Evolutionary conservation across 2,888 invertebrate species (phyloP), one percentile per base, ranked within the genome.

Genomic region (Cataglyphis albicans): DNA sequence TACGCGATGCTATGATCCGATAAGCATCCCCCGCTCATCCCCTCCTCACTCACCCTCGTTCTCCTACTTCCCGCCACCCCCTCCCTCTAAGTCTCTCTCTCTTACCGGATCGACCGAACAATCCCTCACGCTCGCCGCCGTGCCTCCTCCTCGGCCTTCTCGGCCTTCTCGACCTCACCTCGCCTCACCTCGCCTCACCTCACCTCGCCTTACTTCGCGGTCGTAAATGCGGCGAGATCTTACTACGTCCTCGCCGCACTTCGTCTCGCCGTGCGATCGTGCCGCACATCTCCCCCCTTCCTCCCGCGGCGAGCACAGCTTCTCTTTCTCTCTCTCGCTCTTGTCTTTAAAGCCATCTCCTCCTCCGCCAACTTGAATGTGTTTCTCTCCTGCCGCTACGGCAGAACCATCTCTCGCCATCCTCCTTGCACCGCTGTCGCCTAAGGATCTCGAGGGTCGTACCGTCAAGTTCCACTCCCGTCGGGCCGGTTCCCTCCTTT

Each of bases 1-100:
- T 88, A 90, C 87, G 89, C 91, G 93, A 93, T 92, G 87, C 91
- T 91, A 91, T 89, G 89, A 91, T 91, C 92, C 92, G 93, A 93
- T 92, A 92, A 92, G 88, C 85, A 86, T 74, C 78, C 85, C 86
- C 88, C 88, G 85, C 78, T 83, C 81, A 73, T 74, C 75, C 87
- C 82, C 86, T 82, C 82, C 70, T 0, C 32, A 18, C 57, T 25
- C 87, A 88, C 70, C 76, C 86, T 78, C 84, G 78, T 52, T 1
- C 18, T 52, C 48, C 86, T 73, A 67, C 52, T 35, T 84, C 63
- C 65, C 81, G 81, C 35, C 32, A 18, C 64, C 59, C 25, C 38
- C 61, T 21, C 55, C 32, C 64, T 55, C 57, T 57, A 52, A 41
- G 48, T 70, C 70, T 61, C 85, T 72, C 85, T 72, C 32, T 25